Conservation (phyloP, 2,797 vertebrate species). For the Semaprochilodus insignis region DNA sequence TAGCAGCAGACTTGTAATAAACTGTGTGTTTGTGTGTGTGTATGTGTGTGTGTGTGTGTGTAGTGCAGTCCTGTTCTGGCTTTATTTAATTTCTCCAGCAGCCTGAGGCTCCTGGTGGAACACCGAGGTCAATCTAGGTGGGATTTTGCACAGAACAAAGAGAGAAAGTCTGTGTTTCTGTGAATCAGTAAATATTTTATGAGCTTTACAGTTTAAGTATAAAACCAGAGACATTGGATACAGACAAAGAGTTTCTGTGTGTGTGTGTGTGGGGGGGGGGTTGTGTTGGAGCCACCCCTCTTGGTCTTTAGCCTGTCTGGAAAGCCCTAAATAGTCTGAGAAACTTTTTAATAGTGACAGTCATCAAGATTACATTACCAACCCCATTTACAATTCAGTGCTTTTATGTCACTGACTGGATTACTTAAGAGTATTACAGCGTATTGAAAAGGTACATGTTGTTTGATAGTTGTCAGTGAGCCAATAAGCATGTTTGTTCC, state of each 20-base stretch:
- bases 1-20: neutral
- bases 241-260: constrained; percentile 9
- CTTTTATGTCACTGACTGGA: too few relatives aligned
- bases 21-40: neutral
- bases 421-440: too few relatives aligned
- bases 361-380: constrained; percentile 19
- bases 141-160: neutral
- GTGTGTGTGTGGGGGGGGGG: constrained; percentile 4
- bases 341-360: constrained; percentile 30
- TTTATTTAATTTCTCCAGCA: neutral
- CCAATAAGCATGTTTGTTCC: too few relatives aligned
- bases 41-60: constrained; percentile 9
- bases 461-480: too few relatives aligned
- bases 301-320: constrained; percentile 27
- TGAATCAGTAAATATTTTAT: constrained; percentile 8
- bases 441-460: too few relatives aligned
- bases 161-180: neutral
- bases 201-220: neutral
- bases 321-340: constrained; percentile 50
- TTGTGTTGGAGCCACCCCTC: constrained; percentile 14
- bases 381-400: too few relatives aligned
- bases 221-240: constrained; percentile 11
- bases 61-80: too few relatives aligned
- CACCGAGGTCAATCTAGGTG: constrained; percentile 15
- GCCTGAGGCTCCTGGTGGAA: neutral